Evolutionary conservation across 2,888 invertebrate genomes (phyloP).

Genomic region (Sinohyriopsis cumingii): DNA sequence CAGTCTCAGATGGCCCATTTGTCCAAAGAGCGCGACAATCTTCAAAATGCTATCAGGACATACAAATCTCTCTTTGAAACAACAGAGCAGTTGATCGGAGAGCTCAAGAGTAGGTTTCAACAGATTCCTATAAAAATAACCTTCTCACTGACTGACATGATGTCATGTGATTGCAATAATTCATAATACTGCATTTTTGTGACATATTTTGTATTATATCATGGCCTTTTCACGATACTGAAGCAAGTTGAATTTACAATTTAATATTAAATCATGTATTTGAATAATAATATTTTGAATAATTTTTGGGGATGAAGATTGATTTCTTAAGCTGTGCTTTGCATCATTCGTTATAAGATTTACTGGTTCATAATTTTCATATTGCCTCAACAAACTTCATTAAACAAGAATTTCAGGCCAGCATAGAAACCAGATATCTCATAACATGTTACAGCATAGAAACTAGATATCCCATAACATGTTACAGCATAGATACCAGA

Average conservation of each 20-base stretch:
- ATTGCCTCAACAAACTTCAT: no score
- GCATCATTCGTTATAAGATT: not conserved
- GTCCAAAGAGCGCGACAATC: slow-evolving; percentile 66
- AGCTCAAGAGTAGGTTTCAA: slow-evolving; percentile 65
- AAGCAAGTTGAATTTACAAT: no score
- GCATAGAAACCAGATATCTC: no score
- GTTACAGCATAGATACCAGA: no score
- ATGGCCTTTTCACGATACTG: no score
- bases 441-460: no score
- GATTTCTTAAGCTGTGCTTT: not conserved
- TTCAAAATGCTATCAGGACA: slow-evolving; percentile 61
- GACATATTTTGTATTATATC: not conserved
- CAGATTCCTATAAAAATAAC: not conserved
- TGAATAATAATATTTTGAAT: no score
- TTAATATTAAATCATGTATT: no score
- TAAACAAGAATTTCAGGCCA: no score
- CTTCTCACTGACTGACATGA: not conserved
- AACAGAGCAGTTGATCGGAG: slow-evolving; percentile 65
- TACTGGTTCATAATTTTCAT: not conserved
- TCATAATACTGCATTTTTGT: not conserved
- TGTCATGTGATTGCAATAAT: not conserved
- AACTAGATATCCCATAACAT: no score
- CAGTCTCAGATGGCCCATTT: slow-evolving; percentile 69
- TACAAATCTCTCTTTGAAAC: slow-evolving; percentile 70
- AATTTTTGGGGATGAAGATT: not conserved